A percentile compares a stretch with the other conserved stretches of the same genome.
Evolutionary conservation across 2,797 vertebrate species (phyloP).

Genomic region (Mus minutoides): DNA sequence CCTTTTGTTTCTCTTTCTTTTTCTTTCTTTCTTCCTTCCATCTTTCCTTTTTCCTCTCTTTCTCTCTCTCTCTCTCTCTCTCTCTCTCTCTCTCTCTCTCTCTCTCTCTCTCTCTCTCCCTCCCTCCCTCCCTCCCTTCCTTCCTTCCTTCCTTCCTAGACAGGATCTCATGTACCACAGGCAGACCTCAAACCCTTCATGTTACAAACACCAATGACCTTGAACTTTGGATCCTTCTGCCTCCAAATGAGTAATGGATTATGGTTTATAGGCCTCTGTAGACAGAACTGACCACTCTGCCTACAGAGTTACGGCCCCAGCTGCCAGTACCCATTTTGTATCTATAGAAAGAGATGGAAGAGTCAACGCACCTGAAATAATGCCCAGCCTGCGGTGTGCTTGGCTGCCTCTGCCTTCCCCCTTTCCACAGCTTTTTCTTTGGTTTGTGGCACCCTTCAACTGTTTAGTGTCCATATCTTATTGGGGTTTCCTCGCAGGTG

Average conservation of each 20-base stretch:
- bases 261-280: background rate
- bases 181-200: no score
- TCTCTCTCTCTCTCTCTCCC: no score
- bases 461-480: background rate
- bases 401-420: background rate
- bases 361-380: background rate
- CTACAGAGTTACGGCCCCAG: background rate
- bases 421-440: background rate
- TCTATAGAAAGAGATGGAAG: background rate
- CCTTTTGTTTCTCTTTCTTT: no score
- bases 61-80: no score
- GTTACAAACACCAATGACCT: background rate
- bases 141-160: no score
- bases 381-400: background rate
- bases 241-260: background rate
- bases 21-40: no score
- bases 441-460: background rate
- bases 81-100: no score
- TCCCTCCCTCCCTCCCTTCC: fast-evolving
- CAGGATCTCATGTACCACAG: background rate
- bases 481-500: slow-evolving; percentile 31
- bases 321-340: background rate
- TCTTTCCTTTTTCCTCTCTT: fast-evolving
- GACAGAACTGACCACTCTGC: background rate
- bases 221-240: background rate